Evolutionary conservation across 2,888 invertebrate species (phyloP).

Genomic region (Cataglyphis livida): DNA sequence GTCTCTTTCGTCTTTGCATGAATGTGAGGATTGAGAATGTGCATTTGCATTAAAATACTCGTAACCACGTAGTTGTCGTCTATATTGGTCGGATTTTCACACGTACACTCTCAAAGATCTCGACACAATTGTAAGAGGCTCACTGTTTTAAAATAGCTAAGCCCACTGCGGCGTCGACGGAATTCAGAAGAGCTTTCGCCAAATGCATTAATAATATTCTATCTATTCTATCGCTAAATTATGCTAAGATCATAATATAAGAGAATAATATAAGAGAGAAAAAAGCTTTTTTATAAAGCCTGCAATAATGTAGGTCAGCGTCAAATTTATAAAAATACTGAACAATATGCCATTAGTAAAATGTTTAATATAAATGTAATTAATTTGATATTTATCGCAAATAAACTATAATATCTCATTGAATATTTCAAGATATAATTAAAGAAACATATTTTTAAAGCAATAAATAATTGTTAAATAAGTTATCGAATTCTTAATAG

Average conservation of each 20-base stretch:
- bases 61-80: constrained; percentile 50
- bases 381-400: neutral
- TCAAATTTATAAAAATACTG: neutral
- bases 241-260: constrained; percentile 20
- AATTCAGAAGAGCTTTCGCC: constrained; percentile 5
- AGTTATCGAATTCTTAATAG: neutral
- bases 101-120: constrained; percentile 23
- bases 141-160: constrained; percentile 48
- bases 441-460: neutral
- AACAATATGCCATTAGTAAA: neutral
- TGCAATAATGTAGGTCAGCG: neutral
- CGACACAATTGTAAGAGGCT: constrained; percentile 38
- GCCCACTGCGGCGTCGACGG: constrained; percentile 1
- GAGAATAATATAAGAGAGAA: constrained; percentile 9
- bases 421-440: neutral
- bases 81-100: constrained; percentile 47
- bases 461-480: neutral
- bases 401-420: neutral
- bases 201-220: constrained; percentile 31
- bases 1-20: constrained; percentile 61
- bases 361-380: neutral
- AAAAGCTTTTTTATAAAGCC: neutral
- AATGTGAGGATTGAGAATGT: constrained; percentile 58
- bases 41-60: constrained; percentile 71
- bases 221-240: constrained; percentile 21